Percentiles rank a stretch among this genome's conserved stretches.
phyloP scores from a whole-genome alignment of 2,888 invertebrate genomes.

The Cheilosia pagana region DNA sequence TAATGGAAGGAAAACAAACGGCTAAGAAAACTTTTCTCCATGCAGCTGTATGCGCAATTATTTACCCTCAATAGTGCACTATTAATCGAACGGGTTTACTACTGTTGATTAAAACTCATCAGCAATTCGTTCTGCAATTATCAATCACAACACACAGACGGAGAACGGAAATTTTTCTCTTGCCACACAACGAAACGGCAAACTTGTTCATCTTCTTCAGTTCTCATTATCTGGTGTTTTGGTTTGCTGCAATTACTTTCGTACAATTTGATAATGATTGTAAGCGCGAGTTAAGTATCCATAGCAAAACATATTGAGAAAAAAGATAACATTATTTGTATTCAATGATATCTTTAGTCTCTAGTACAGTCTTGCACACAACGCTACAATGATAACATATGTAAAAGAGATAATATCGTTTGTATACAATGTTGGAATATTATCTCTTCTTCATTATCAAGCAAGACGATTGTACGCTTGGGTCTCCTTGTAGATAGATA shows the following conservation, averaged over 20 bases:
- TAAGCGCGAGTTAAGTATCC: too few species aligned
- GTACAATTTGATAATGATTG: conserved; percentile 34
- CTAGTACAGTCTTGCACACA: too few species aligned
- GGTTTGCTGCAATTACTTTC: conserved; percentile 38
- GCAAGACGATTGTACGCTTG: too few species aligned
- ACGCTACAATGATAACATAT: too few species aligned
- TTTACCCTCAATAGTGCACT: conserved; percentile 29
- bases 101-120: conserved; percentile 62
- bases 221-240: conserved; percentile 42
- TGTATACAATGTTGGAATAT: too few species aligned
- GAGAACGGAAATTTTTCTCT: conserved; percentile 53
- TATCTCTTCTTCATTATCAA: too few species aligned
- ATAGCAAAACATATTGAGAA: too few species aligned
- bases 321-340: too few species aligned
- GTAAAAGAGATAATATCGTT: too few species aligned
- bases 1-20: conserved; percentile 20
- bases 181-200: conserved; percentile 6
- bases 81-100: conserved; percentile 7
- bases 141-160: conserved; percentile 58
- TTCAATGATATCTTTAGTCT: too few species aligned
- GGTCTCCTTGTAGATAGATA: too few species aligned
- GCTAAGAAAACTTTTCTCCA: conserved; percentile 12
- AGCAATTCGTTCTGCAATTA: conserved; percentile 60
- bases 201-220: conserved; percentile 25
- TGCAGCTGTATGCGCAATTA: conserved; percentile 21